A percentile compares a stretch with the other conserved stretches of the same genome.
Conservation (phyloP, 64 coral and sea anemone genomes). For the Dendronephthya gigantea region DNA sequence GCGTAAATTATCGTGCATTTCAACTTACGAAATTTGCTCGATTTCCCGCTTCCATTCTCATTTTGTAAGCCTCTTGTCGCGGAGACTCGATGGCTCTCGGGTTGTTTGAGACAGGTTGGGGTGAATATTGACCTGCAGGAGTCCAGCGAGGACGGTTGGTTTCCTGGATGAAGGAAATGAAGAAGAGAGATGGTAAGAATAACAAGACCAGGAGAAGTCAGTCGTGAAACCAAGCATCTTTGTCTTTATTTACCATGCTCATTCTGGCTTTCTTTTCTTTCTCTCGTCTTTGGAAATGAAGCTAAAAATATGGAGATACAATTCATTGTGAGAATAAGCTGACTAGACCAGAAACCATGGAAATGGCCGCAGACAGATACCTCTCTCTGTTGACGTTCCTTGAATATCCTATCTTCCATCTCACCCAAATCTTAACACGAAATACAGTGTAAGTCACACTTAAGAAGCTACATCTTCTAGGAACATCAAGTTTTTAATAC, state of each 20-base stretch:
- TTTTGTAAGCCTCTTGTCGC: conserved; percentile 77
- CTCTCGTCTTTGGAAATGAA: conserved; percentile 56
- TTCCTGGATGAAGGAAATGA: neutral
- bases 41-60: conserved; percentile 45
- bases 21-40: conserved; percentile 31
- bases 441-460: too few species aligned
- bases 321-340: neutral
- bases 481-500: too few species aligned
- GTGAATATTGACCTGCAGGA: conserved; percentile 76
- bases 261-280: conserved; percentile 79
- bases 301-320: conserved; percentile 17
- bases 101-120: conserved; percentile 41
- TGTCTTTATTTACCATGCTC: neutral
- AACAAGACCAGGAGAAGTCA: too few species aligned
- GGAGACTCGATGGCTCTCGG: conserved; percentile 60
- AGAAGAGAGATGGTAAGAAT: neutral
- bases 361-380: conserved; percentile 28
- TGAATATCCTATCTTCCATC: conserved; percentile 95
- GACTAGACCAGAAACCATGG: neutral
- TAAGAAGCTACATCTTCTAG: too few species aligned
- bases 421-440: conserved; percentile 71
- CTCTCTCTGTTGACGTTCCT: conserved; percentile 72
- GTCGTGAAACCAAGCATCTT: neutral
- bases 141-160: conserved; percentile 65
- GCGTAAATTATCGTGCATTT: neutral